Conservation (phyloP, 1,140 invertebrate genomes). For the Drosophila lacertosa region DNA sequence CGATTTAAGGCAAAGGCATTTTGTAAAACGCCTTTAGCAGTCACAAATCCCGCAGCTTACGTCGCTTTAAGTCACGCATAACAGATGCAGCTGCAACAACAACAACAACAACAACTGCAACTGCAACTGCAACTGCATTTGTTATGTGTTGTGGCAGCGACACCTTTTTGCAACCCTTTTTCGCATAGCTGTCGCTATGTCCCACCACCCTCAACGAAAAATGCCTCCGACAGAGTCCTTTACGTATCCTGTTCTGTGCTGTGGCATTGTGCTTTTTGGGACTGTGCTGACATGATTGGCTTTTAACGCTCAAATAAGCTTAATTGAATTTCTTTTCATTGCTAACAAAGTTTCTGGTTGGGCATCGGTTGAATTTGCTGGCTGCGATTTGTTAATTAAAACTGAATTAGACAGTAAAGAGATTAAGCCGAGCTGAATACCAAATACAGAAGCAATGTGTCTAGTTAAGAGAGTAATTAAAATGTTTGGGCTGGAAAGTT, state of each 20-base stretch:
- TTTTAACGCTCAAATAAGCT: conserved; percentile 84
- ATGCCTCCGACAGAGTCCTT: conserved; percentile 21
- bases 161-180: conserved; percentile 75
- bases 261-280: conserved; percentile 75
- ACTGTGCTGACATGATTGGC: conserved; percentile 79
- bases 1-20: conserved; percentile 66
- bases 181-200: conserved; percentile 29
- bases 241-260: conserved; percentile 24
- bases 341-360: conserved; percentile 72
- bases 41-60: conserved; percentile 49
- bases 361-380: conserved; percentile 33
- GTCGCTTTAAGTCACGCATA: conserved; percentile 56
- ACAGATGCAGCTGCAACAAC: conserved; percentile 45
- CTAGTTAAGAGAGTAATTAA: background rate
- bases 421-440: conserved; percentile 29
- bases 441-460: background rate
- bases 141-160: conserved; percentile 62
- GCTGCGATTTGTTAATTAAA: conserved; percentile 82
- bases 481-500: background rate
- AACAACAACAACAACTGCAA: conserved; percentile 25
- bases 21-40: conserved; percentile 63
- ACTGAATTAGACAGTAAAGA: conserved; percentile 69
- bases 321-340: conserved; percentile 84
- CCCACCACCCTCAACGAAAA: background rate
- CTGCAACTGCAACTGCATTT: conserved; percentile 24